A percentile compares a stretch with the other conserved stretches of the same genome.
phyloP scores from a whole-genome alignment of 2,113 vertebrate species.

The Macaca nemestrina region DNA sequence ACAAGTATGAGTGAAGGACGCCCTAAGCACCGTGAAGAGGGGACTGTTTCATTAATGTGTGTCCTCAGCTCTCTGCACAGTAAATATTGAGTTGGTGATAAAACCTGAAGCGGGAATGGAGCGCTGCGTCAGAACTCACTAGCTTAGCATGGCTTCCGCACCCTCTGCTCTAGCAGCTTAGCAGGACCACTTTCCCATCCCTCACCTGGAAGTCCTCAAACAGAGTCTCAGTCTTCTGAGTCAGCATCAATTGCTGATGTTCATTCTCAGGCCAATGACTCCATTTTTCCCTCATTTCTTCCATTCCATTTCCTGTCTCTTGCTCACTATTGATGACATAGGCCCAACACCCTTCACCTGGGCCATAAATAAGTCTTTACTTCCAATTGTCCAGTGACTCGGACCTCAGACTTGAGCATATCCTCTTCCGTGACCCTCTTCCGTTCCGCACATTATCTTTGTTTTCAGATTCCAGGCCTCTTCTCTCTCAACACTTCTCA shows the following conservation, averaged over 20 bases:
- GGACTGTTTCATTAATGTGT: no score
- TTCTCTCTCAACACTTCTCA: neutral
- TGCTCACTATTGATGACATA: accelerated
- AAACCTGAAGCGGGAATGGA: neutral
- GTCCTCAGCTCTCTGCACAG: neutral
- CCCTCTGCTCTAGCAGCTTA: accelerated
- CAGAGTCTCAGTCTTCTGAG: neutral
- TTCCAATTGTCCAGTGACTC: neutral
- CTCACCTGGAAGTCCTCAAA: neutral
- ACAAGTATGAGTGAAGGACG: neutral
- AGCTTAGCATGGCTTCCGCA: neutral
- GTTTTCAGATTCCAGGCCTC: neutral
- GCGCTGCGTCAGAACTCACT: accelerated
- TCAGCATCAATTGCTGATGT: accelerated
- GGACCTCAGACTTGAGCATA: neutral
- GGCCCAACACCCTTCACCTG: accelerated
- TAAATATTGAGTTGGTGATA: neutral
- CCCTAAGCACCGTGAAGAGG: accelerated
- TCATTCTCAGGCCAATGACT: neutral
- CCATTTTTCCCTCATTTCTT: neutral
- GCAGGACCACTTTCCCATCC: neutral
- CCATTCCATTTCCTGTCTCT: accelerated
- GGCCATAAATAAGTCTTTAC: neutral
- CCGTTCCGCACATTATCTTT: neutral
- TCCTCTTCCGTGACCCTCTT: neutral